These are phyloP conservation scores for Agapostemon virescens DNA, from an alignment of 2,888 invertebrate genomes.

Conservation along the genomic window DNA sequence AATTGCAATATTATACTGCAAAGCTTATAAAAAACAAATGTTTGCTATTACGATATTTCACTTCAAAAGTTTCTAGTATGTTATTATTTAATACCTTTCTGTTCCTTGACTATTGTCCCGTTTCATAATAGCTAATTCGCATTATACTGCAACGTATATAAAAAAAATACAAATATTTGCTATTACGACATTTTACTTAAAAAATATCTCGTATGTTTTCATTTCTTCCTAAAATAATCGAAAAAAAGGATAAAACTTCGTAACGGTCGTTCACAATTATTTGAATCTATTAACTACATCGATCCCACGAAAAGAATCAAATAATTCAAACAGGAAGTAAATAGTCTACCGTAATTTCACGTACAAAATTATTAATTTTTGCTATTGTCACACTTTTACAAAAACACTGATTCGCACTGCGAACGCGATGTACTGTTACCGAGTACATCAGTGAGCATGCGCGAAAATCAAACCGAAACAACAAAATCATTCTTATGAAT, in stretches of 20 bases:
- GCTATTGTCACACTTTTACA: too few relatives aligned
- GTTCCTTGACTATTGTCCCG: not conserved
- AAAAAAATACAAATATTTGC: not conserved
- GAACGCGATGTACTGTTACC: not conserved
- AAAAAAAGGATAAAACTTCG: not conserved
- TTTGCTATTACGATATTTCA: not conserved
- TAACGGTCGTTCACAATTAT: not conserved
- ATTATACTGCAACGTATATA: not conserved
- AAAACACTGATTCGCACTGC: not conserved
- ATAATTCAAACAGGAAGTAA: not conserved
- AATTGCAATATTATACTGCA: too few relatives aligned
- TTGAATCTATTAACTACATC: too few relatives aligned
- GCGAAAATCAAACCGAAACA: not conserved
- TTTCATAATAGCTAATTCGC: too few relatives aligned
- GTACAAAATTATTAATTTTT: not conserved
- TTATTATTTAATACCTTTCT: not conserved
- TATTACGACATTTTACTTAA: not conserved
- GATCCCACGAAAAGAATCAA: not conserved
- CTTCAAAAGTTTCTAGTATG: not conserved
- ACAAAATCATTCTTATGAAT: not conserved
- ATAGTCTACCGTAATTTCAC: not conserved
- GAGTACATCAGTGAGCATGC: not conserved
- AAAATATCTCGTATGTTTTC: not conserved
- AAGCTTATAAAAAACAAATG: not conserved
- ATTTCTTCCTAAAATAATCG: not conserved